Evolutionary conservation across 2,113 vertebrate species (phyloP).

Genomic region (Silurus asotus): DNA sequence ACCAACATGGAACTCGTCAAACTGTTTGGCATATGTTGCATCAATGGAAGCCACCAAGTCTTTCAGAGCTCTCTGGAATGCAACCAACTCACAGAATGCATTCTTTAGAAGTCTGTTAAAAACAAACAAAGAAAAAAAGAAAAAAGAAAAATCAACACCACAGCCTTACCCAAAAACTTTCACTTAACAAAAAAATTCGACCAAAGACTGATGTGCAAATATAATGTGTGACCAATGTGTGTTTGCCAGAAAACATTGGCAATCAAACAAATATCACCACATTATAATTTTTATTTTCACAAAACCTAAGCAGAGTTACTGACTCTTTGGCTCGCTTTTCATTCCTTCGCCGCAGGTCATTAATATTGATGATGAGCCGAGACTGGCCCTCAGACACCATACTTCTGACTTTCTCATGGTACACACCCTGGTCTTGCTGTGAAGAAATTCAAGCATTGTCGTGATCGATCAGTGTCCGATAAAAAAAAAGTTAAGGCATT

Average conservation of each 20-base stretch:
- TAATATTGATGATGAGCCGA: slow-evolving; percentile 64
- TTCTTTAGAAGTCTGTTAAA: slow-evolving; percentile 68
- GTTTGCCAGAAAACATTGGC: neutral
- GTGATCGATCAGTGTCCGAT: neutral
- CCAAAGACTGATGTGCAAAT: neutral
- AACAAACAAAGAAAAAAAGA: neutral
- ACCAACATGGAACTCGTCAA: slow-evolving; percentile 68
- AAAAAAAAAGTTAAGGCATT: neutral
- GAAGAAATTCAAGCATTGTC: neutral
- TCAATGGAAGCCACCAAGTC: slow-evolving; percentile 72
- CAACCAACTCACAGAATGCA: slow-evolving; percentile 70
- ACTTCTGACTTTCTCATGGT: slow-evolving; percentile 62
- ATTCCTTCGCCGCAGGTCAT: slow-evolving; percentile 62
- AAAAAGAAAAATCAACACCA: too few species aligned
- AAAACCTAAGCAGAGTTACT: slow-evolving; percentile 17
- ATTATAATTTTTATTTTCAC: neutral
- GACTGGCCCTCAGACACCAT: slow-evolving; percentile 62
- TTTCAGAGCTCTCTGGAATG: slow-evolving; percentile 76
- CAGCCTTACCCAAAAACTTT: neutral
- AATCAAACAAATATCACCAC: neutral
- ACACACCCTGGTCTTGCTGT: slow-evolving; percentile 67
- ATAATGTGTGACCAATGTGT: too few species aligned
- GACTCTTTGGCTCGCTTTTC: slow-evolving; percentile 63
- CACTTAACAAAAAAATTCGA: too few species aligned
- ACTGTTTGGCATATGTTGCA: slow-evolving; percentile 67